Base-by-base conservation (phyloP, 2,113 vertebrate species). In the Trinectes maculatus region DNA sequence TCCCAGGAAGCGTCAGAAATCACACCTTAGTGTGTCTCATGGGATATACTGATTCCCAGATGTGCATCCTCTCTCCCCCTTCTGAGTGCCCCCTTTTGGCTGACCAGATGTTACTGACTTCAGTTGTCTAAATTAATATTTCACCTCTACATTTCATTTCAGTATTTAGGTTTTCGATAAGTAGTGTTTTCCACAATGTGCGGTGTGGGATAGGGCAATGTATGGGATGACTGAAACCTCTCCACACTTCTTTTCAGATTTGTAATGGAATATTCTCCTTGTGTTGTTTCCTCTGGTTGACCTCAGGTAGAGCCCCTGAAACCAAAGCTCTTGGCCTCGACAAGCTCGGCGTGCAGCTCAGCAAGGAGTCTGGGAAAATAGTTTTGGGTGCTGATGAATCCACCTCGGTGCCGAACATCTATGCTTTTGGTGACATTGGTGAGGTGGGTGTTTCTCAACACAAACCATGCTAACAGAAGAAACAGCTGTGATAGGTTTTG, bases 361-460 rank as follows among this genome's bases (percentile, higher is more conserved):
- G 93, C 82, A 74, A 91, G 24, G 74, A 93, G 59, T 93, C 89
- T 3, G 93, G 94, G 48, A 98, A 98, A 82, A 93, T 99, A 54
- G 53, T 96, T 22, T 92, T 98, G 7, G 89, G 93, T 15, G 84
- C 91, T 8, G 80, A 53, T 16, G 98, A 99, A 74, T 86, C 92
- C 39, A 96, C 97, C 37, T 96, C 96, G 0, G 85, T 95, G 73
- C 93, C 94, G 61, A 94, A 95, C 81, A 91, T 99, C 80, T 98
- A 92, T 16, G 96, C 96, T 63, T 80, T 99, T 1, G 97, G 98
- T 53, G 97, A 99, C 63, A 93, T 97, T 39, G 80, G 93, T 0
- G 94, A 97, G 95, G 97, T 98, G 77, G 26, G 87, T 8, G n/a
- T 1, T 46, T 9, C 11, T 56, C 22, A 40, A 2, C 70, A 67